These are phyloP conservation scores for Tiphia femorata DNA, from an alignment of 2,888 invertebrate genomes.

Conservation along the genomic window DNA sequence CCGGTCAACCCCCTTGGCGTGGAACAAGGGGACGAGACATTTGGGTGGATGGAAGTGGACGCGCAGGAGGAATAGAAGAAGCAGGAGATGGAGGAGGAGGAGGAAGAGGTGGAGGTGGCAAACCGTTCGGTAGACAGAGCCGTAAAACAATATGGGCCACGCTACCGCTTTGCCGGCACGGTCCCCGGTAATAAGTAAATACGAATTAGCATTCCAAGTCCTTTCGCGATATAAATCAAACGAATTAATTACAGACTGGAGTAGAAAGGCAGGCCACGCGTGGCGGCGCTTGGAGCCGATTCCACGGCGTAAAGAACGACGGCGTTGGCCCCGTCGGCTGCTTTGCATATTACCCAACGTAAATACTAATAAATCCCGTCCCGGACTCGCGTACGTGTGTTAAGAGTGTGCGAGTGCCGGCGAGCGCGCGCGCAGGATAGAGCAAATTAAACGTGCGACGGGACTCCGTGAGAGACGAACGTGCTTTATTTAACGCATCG, in stretches of 20 bases:
- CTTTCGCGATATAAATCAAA: constrained; percentile 61
- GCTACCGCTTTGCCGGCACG: constrained; percentile 32
- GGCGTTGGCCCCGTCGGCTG: constrained; percentile 34
- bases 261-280: constrained; percentile 19
- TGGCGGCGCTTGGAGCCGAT: constrained; percentile 20
- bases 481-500: constrained; percentile 30
- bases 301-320: constrained; percentile 35
- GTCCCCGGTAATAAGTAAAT: constrained; percentile 61
- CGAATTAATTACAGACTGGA: constrained; percentile 56
- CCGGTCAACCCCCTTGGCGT: neutral
- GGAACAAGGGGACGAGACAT: neutral
- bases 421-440: constrained; percentile 7
- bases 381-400: constrained; percentile 5
- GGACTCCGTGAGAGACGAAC: constrained; percentile 6
- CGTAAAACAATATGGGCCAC: constrained; percentile 50
- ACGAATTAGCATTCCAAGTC: constrained; percentile 61
- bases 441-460: constrained; percentile 27
- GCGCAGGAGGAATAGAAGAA: neutral
- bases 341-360: constrained; percentile 58
- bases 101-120: constrained; percentile 11
- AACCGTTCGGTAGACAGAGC: too few relatives aligned
- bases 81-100: constrained; percentile 2
- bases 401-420: neutral
- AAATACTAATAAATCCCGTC: constrained; percentile 59
- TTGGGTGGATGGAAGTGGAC: neutral